Base-by-base conservation (phyloP, 2,797 vertebrate genomes). In the Ctenopoma multispine region DNA sequence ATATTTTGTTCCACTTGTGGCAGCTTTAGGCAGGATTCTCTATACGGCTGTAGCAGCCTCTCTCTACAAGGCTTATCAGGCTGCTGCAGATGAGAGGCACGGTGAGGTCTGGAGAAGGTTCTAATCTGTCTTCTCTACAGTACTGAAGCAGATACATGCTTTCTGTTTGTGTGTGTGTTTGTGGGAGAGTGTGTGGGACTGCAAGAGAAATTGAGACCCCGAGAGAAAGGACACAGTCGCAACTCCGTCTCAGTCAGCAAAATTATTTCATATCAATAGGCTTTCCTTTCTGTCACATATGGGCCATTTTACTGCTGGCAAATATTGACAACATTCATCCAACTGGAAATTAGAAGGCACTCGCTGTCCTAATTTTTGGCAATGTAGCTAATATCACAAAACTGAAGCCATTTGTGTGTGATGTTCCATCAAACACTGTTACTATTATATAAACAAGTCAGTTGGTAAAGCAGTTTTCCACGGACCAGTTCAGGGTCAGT, bases 111-210 rank as follows among this genome's bases (percentile, higher is more conserved):
- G 89, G 73, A 92, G 90, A 90, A 84, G 74, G 79, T 87, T 90
- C 91, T 93, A 90, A 94, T 93, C 92, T 82, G 81, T 88, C 83
- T 85, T 83, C 82, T 87, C 79, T 67, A 80, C 84, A 84, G 86
- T 75, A 83, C 57, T 74, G 72, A 68, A 78, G 81, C 73, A 87
- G 83, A 86, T 75, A 85, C 79, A 79, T 66, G 54, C 54, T 68
- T 57, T 77, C 47, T 66, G 68, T 72, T 36, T 77, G 65, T 55
- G 43, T 77, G 61, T 69, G 48, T 75, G 69, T 41, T 51, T 66
- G 34, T 41, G 57, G 43, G 48, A 40, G 48, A 29, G 61, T 49
- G 57, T 50, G 53, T 56, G 47, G 62, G 46, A 48, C 17, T 17
- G 64, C 48, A n/a, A 58, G 46, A 75, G 75, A 79, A 67, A 65